Base-by-base conservation (phyloP, 2,797 vertebrate species). In the Phyllotis vaccarum region DNA sequence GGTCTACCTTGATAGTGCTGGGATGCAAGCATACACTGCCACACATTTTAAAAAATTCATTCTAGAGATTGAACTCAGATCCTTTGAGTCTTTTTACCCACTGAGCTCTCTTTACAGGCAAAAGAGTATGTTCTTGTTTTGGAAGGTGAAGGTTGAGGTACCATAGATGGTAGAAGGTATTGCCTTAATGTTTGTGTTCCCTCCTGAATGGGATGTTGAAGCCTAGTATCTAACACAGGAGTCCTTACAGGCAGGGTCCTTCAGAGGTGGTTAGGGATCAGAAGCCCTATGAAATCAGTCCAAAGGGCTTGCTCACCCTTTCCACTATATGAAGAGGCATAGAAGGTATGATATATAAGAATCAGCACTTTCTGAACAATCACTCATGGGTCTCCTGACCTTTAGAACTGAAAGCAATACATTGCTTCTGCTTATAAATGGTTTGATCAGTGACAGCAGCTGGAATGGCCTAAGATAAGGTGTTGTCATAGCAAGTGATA, bases 41-140 rank as follows among this genome's bases (percentile, higher is more conserved):
- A 86, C 7, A 68, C 24, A 19, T 86, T n/a, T 66, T 85, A 34
- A 2, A n/a, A 52, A 16, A 43, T 68, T 68, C 31, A 2, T 86
- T 52, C 43, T 37, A 22, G 40, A 49, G n/a, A 37, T 70, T 70
- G 34, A 86, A 70, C 64, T 70, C 34, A 70, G 34, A n/a, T 70
- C 22, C 34, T 52, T 83, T 66, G 17, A 64, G 13, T 82, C 40
- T 62, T 34, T 52, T 70, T 72, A 56, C 49, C 34, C 24, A 40
- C 13, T 43, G 10, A 74, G 2, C 68, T 58, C 68, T 49, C n/a
- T 56, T 40, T 87, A n/a, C 14, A 74, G 85, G 49, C 7, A 54
- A 37, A 70, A 87, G 10, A 95, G 46, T 64, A 58, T 54, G 75
- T 86, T 87, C 56, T 96, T 70, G 46, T 52, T 37, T 85, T 78